Evolutionary conservation across 2,113 vertebrate species (phyloP), one percentile per base, ranked within the genome.

Genomic region (Gavia stellata): DNA sequence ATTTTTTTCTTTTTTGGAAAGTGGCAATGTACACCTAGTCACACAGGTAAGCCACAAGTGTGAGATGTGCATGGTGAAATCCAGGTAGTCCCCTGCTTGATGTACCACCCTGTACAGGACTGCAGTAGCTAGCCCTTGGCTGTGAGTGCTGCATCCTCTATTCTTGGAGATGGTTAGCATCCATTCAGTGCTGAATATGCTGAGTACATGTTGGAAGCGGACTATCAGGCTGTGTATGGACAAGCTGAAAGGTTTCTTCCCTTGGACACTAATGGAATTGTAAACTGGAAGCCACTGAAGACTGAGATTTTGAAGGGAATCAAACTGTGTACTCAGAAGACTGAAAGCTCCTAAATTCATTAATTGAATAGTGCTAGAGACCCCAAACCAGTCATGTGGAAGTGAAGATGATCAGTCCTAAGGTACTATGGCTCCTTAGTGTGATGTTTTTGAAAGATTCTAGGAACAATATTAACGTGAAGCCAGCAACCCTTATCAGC

Each of bases 1-100:
- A 14, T 33, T 33, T 31, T 25, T 26, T 53, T 17, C 8, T 40
- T 26, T 7, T 28, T 19, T 7, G 12, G 52, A 10, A 61, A 62
- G n/a, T 2, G 7, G 49, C 36, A 23, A 2, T 2, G 7, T 12
- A 28, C 63, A 40, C 24, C n/a, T 0, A 0, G 12, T 59, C 33
- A 29, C 47, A 4, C 7, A 38, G 53, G 19, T 21, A 9, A 40
- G 40, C 47, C 26, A 6, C 15, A 21, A 24, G 29, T 5, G 17
- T 12, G 55, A 44, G 49, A 26, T 24, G 56, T 9, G 4, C 12
- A 0, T 3, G 14, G 26, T 71, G 42, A 53, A 18, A 53, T 38
- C 24, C 61, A 6, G 17, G 23, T 36, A 5, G 21, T 6, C 11
- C 61, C 13, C 10, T 23, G 6, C 38, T 13, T 29, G 52, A 10